phyloP scores from a whole-genome alignment of 1,140 invertebrate genomes.

The Grapholita molesta region DNA sequence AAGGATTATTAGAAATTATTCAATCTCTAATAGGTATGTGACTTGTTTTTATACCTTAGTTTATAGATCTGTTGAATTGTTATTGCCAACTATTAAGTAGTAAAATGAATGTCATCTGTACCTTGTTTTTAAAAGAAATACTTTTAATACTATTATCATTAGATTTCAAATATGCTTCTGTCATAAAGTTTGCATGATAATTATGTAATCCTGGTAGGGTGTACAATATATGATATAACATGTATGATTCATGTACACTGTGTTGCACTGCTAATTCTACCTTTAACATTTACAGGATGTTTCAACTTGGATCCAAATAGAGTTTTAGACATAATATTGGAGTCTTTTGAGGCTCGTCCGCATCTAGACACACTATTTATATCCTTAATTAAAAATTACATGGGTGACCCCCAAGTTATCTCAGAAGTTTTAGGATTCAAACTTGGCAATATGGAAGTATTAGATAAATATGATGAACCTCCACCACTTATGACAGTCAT shows the following conservation, averaged over 20 bases:
- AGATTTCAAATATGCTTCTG: too few relatives aligned
- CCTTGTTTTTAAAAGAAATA: too few relatives aligned
- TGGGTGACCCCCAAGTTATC: slow-evolving; percentile 83
- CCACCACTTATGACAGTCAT: slow-evolving; percentile 92
- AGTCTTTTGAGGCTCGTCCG: slow-evolving; percentile 96
- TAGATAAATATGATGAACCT: slow-evolving; percentile 84
- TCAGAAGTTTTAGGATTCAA: slow-evolving; percentile 98
- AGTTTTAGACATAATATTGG: slow-evolving; percentile 97
- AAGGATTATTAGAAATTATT: slow-evolving; percentile 88
- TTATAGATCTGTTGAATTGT: too few relatives aligned
- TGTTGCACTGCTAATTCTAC: slow-evolving; percentile 11
- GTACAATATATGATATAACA: too few relatives aligned
- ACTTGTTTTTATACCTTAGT: slow-evolving; percentile 23
- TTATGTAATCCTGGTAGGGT: too few relatives aligned
- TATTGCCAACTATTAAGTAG: too few relatives aligned
- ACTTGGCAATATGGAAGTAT: slow-evolving; percentile 87
- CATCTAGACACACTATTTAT: slow-evolving; percentile 88
- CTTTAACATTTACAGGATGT: slow-evolving; percentile 86
- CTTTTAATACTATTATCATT: too few relatives aligned
- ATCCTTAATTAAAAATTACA: slow-evolving; percentile 90
- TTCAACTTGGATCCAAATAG: slow-evolving; percentile 99
- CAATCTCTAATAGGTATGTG: slow-evolving; percentile 93
- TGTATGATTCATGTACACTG: too few relatives aligned
- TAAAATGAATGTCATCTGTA: too few relatives aligned
- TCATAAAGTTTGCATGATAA: too few relatives aligned